These are phyloP conservation scores for Catostylus mosaicus DNA, from an alignment of 30 jellyfish, hydroid and myxozoan genomes.

Conservation along the genomic window DNA sequence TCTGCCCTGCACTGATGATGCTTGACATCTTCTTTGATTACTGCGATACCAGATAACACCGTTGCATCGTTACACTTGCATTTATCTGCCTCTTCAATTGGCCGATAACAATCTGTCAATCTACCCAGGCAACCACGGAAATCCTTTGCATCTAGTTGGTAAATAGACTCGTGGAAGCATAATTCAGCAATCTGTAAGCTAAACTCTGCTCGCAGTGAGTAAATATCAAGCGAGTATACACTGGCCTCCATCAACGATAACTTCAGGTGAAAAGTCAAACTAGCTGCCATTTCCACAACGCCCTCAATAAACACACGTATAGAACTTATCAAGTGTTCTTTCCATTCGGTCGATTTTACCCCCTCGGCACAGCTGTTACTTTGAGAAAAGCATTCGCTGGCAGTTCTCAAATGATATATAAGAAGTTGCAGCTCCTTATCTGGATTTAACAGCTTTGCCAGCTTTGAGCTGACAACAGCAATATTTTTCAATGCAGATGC, in stretches of 20 bases:
- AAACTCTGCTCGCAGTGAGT: constrained; percentile 20
- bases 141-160: constrained; percentile 14
- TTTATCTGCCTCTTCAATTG: constrained; percentile 54
- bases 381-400: constrained; percentile 9
- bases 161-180: constrained; percentile 28
- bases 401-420: constrained; percentile 14
- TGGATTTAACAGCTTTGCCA: not conserved
- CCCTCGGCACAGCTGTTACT: not conserved
- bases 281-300: not conserved
- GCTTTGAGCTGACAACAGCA: constrained; percentile 29
- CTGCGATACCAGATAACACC: not conserved
- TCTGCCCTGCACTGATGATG: constrained; percentile 35
- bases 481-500: constrained; percentile 53
- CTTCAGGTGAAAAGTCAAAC: not conserved
- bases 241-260: constrained; percentile 22
- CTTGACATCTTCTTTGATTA: constrained; percentile 12
- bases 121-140: constrained; percentile 33
- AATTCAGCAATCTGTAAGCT: constrained; percentile 18
- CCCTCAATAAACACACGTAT: not conserved
- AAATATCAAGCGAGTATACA: constrained; percentile 10
- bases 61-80: not conserved
- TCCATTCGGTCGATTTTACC: constrained; percentile 25
- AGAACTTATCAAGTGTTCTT: not conserved
- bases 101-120: constrained; percentile 58
- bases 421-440: constrained; percentile 8